phyloP scores from a whole-genome alignment of 2,888 invertebrate species.

The Metopia argyrocephala region DNA sequence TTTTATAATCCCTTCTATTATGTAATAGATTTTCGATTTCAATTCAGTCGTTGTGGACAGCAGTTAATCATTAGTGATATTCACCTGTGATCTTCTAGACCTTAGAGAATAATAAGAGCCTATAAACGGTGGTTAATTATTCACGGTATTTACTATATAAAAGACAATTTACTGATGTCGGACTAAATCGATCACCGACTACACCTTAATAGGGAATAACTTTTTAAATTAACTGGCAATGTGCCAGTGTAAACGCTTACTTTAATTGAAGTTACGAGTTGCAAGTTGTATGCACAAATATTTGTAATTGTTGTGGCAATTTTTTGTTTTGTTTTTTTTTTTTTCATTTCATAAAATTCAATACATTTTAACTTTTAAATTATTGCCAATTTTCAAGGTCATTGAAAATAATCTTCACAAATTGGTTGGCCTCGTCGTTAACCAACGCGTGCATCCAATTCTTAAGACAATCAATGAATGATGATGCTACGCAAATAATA shows the following conservation, averaged over 20 bases:
- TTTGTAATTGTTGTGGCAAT: constrained; percentile 40
- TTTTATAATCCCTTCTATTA: too few relatives aligned
- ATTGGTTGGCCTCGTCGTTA: constrained; percentile 35
- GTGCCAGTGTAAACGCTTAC: constrained; percentile 29
- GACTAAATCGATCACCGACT: too few relatives aligned
- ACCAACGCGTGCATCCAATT: neutral
- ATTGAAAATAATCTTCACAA: constrained; percentile 54
- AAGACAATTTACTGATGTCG: too few relatives aligned
- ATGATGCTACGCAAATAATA: too few relatives aligned
- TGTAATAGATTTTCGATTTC: too few relatives aligned
- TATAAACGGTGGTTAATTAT: too few relatives aligned
- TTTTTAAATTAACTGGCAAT: neutral
- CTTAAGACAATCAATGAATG: neutral
- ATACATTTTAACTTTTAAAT: constrained; percentile 48
- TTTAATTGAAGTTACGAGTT: constrained; percentile 23
- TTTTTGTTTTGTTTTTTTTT: constrained; percentile 12
- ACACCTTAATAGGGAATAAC: neutral
- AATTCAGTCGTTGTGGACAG: too few relatives aligned
- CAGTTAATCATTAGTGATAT: too few relatives aligned
- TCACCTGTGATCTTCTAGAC: too few relatives aligned
- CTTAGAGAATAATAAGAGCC: too few relatives aligned
- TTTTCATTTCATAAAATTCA: neutral
- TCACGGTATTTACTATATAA: too few relatives aligned
- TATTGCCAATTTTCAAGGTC: constrained; percentile 60
- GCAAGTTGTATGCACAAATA: constrained; percentile 19